A percentile compares a stretch with the other conserved stretches of the same genome.
Conservation (phyloP, 1,140 invertebrate species). For the Procambarus clarkii region DNA sequence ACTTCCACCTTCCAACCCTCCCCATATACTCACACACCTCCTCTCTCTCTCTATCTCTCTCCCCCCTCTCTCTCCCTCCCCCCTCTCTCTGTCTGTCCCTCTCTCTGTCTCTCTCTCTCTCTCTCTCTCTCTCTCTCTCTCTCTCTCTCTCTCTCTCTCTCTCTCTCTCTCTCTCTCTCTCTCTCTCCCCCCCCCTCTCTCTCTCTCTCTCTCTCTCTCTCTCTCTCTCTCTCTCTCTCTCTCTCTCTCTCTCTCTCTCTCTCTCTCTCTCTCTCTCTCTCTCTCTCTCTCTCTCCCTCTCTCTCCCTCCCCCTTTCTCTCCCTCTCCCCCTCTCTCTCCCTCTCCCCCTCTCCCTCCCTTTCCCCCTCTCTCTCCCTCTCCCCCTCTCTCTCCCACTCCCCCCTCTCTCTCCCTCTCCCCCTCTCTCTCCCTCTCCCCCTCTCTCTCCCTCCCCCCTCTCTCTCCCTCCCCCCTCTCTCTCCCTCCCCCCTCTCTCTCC, state of each 20-base stretch:
- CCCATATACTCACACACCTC: no score
- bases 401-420: no score
- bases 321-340: neutral
- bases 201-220: neutral
- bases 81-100: no score
- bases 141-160: neutral
- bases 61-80: no score
- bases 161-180: neutral
- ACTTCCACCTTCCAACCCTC: no score
- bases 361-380: no score
- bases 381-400: no score
- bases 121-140: neutral
- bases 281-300: neutral
- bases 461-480: no score
- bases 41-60: no score
- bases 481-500: no score
- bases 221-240: neutral
- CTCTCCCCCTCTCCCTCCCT: neutral
- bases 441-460: no score
- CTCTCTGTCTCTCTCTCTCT: neutral
- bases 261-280: slow-evolving; percentile 3
- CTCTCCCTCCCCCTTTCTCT: neutral
- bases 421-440: no score
- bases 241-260: slow-evolving; percentile 4
- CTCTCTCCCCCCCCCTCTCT: neutral